Conservation (phyloP, 2,113 vertebrate genomes). For the Hymenochirus boettgeri region DNA sequence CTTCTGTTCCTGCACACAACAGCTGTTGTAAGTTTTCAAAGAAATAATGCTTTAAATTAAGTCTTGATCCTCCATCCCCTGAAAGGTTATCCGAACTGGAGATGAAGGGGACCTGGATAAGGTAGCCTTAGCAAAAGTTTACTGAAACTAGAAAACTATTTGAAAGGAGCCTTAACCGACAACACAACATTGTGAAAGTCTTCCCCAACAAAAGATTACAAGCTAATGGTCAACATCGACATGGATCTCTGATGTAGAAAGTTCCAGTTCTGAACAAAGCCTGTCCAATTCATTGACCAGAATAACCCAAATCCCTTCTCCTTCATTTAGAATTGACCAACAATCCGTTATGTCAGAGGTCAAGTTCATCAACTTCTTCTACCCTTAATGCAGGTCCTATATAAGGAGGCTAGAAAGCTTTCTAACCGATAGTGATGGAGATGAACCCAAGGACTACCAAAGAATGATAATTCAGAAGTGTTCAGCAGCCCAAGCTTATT, state of each 20-base stretch:
- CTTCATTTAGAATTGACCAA: conserved; percentile 41
- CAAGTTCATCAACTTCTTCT: conserved; percentile 47
- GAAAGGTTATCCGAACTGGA: conserved; percentile 63
- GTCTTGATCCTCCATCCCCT: conserved; percentile 53
- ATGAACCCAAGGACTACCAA: conserved; percentile 57
- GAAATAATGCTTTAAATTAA: conserved; percentile 61
- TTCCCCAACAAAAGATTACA: conserved; percentile 64
- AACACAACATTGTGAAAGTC: conserved; percentile 63
- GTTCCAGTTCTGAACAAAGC: conserved; percentile 48
- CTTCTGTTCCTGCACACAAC: conserved; percentile 59
- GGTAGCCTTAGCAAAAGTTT: conserved; percentile 81
- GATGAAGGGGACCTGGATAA: conserved; percentile 85
- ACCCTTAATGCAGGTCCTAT: conserved; percentile 81
- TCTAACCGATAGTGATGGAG: conserved; percentile 68
- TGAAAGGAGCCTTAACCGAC: conserved; percentile 76
- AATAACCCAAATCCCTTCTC: background rate
- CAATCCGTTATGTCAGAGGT: conserved; percentile 52
- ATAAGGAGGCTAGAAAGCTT: conserved; percentile 77
- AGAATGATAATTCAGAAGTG: conserved; percentile 38
- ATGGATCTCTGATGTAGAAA: conserved; percentile 40
- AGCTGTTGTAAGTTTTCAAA: conserved; percentile 61
- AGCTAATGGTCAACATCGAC: conserved; percentile 48
- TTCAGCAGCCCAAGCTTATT: background rate
- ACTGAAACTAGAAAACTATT: conserved; percentile 86
- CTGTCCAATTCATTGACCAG: conserved; percentile 45